Base-by-base conservation (phyloP, 2,888 invertebrate species). In the Hydropsyche betteni region DNA sequence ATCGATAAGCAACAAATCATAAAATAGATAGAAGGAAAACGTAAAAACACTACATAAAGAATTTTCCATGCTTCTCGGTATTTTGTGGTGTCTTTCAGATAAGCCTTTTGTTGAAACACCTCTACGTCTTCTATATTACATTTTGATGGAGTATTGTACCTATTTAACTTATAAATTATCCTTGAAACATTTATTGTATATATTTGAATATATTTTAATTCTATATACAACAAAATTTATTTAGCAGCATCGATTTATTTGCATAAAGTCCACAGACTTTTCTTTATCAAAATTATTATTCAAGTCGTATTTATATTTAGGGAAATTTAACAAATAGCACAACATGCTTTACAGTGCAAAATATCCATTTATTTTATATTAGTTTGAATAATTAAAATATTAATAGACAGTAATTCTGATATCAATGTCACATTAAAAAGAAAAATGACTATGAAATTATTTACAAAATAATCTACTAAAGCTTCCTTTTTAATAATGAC, bases 61-160 rank as follows among this genome's bases (percentile, higher is more conserved):
- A 76, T 7, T 68, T 58, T 77, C 75, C 77, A 77, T 77, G 77
- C 77, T 50, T 64, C 75, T 71, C 74, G 70, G 36, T 64, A 73
- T 53, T 24, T n/a, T 68, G 52, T 34, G 68, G 34, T 36, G 64
- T 64, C 36, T 64, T 7, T 64, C 8, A 64, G 36, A 36, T 16
- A 12, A 64, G 10, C 34, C 64, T 33, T 64, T 36, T 6, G 33
- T 36, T 8, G 36, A 36, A 64, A n/a, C 64, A 64, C 36, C 64
- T 64, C 64, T 36, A 33, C 8, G 5, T 58, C 58, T 58, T 58
- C 58, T 58, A 8, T 24, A 24, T 4, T 6, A 58, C 16, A 16
- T 58, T 58, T 58, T 24, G 58, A 16, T 16, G 64, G 34, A 34
- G 24, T 64, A 64, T 64, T 64, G 64, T 24, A 64, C 64, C 64